Evolutionary conservation across 2,888 invertebrate species (phyloP), one percentile per base, ranked within the genome.

Genomic region (Hypselothyrea guttata): DNA sequence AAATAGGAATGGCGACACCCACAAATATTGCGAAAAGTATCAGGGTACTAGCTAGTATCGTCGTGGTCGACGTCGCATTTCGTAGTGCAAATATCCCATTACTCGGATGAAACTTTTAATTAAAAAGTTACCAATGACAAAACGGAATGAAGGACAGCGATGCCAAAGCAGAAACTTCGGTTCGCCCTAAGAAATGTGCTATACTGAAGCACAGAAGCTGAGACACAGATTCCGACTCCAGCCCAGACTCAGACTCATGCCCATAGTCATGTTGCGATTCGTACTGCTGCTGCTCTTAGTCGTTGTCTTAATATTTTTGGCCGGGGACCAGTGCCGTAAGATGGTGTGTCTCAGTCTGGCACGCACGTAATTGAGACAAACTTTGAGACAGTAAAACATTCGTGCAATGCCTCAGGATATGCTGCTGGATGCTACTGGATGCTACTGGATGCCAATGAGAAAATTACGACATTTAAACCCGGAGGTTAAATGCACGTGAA

Each of bases 61-160:
- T 65, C 59, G 70, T 77, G 75, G 85, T 65, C 67, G 67, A 57
- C 62, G 61, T 83, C 59, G 84, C 86, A 75, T 83, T 68, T 82
- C 71, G 65, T 63, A 76, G 76, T 78, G 71, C 78, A 83, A 83
- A 81, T 84, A 84, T 84, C 82, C 72, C 82, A 85, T 85, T 84
- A 85, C 86, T 73, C 67, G 71, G 74, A 71, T 73, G 76, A 86
- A 86, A 86, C 78, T 86, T 86, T 86, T 86, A 86, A 86, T 86
- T 86, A 86, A 86, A 84, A 85, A 78, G 81, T 75, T 82, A 62
- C 78, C 82, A 84, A 77, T 81, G 82, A 78, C 82, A 78, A 77
- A 22, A 75, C 74, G 64, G 63, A 38, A 35, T 18, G 40, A 15
- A 38, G 33, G 45, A 31, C 42, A 48, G 45, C 38, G 57, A 27